A percentile compares a stretch with the other conserved stretches of the same genome.
Conservation (phyloP, 2,113 vertebrate species). For the Solenodon paradoxus region DNA sequence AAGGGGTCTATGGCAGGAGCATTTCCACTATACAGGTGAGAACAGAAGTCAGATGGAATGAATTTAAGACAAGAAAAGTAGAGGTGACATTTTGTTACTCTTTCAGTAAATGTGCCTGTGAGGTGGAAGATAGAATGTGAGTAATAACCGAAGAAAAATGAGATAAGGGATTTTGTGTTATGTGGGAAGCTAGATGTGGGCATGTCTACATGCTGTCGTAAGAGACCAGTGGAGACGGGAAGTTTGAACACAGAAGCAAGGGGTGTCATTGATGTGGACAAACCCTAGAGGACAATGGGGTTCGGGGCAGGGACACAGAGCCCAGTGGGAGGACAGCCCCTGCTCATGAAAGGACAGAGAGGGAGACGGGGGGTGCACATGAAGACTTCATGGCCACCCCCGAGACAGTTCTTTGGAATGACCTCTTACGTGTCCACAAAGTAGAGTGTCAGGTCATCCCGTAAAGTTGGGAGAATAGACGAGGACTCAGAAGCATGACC, state of each 20-base stretch:
- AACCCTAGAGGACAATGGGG: not conserved
- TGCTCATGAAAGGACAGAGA: not conserved
- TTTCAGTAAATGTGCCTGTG: not conserved
- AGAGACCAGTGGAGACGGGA: not conserved
- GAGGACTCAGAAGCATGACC: not conserved
- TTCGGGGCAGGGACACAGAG: too few species aligned
- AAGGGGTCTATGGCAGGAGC: not conserved
- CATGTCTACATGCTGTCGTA: not conserved
- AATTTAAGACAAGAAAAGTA: not conserved
- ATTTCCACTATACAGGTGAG: not conserved
- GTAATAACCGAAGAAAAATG: not conserved
- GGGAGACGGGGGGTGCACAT: not conserved
- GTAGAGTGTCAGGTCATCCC: not conserved
- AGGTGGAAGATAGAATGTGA: not conserved
- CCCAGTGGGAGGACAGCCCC: not conserved
- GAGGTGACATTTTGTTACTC: not conserved
- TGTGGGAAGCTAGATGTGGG: not conserved
- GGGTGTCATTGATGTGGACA: not conserved
- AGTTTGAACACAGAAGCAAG: not conserved
- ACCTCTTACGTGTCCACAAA: not conserved
- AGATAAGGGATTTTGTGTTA: not conserved
- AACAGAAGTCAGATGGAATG: not conserved
- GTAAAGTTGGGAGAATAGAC: not conserved
- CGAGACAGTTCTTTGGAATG: not conserved
- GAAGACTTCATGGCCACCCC: fast-evolving